Percentiles rank a stretch among this genome's conserved stretches.
Evolutionary conservation across 2,797 vertebrate species (phyloP).

Genomic region (Acipenser ruthenus): DNA sequence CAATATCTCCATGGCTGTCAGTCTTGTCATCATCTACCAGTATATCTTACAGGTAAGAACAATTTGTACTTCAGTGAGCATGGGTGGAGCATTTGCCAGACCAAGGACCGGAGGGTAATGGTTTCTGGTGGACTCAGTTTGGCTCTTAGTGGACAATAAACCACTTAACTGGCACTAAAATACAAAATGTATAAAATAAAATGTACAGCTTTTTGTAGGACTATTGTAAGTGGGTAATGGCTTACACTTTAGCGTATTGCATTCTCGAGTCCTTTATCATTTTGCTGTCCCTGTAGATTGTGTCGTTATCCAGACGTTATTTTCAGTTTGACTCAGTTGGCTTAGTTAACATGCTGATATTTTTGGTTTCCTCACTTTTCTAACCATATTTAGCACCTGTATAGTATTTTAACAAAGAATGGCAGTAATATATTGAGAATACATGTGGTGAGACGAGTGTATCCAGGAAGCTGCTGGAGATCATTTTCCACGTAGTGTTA

Average conservation of each 20-base stretch:
- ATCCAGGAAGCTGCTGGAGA: too few relatives aligned
- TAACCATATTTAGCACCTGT: too few relatives aligned
- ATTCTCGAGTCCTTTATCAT: neutral
- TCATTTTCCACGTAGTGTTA: too few relatives aligned
- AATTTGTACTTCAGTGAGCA: neutral
- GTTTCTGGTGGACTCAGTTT: slow-evolving; percentile 8
- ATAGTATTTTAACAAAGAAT: too few relatives aligned
- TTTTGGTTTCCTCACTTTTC: too few relatives aligned
- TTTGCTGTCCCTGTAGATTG: neutral
- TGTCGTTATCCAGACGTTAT: too few relatives aligned
- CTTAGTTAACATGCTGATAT: too few relatives aligned
- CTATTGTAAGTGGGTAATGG: neutral
- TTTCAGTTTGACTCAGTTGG: too few relatives aligned
- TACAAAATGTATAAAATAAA: neutral
- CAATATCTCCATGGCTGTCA: slow-evolving; percentile 75
- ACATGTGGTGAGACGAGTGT: too few relatives aligned
- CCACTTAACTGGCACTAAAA: neutral
- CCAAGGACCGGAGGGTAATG: neutral
- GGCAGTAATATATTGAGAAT: too few relatives aligned
- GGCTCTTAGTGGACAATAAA: slow-evolving; percentile 4
- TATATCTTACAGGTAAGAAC: slow-evolving; percentile 67
- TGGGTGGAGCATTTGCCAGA: neutral
- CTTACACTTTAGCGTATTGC: neutral
- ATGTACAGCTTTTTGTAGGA: too few relatives aligned
- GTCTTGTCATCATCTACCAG: slow-evolving; percentile 74